Base-by-base conservation (phyloP, 2,888 invertebrate species). In the Periphyllus acericola region DNA sequence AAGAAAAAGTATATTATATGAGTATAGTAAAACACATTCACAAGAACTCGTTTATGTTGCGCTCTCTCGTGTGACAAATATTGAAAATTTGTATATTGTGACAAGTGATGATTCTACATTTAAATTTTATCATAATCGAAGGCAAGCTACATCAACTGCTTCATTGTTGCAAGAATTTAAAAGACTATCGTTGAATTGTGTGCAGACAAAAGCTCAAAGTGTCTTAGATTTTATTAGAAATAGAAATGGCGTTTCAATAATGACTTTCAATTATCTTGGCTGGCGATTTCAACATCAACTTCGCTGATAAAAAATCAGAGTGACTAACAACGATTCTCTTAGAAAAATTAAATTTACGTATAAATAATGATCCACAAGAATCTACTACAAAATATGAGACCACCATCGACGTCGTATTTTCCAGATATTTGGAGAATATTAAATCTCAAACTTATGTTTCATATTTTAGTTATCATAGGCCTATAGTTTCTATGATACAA, bases 211-310 rank as follows among this genome's bases (percentile, higher is more conserved):
- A 75, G 75, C 75, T 75, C 75, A 76, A n/a, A n/a, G 75, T 75
- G 75, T 75, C 75, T 75, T 75, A 75, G 75, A 75, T 75, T 34
- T 75, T n/a, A 75, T 75, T 75, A 75, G 75, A 25, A 75, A 75
- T 75, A 36, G 75, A 75, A 75, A 75, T 75, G 75, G 75, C 75
- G n/a, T 75, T 36, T 40, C 75, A 75, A 75, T 75, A 75, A 75
- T 75, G 75, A 75, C 75, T 75, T 75, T 75, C 75, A 75, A 75
- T 75, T 75, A 25, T 36, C 40, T n/a, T n/a, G n/a, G n/a, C n/a
- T n/a, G n/a, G n/a, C n/a, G n/a, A n/a, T n/a, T n/a, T n/a, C n/a
- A n/a, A n/a, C n/a, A n/a, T n/a, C n/a, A n/a, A n/a, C n/a, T n/a
- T n/a, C n/a, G n/a, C n/a, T n/a, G n/a, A n/a, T n/a, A n/a, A n/a